Evolutionary conservation across 2,888 invertebrate species (phyloP), one percentile per base, ranked within the genome.

Genomic region (Stenodera caucasica): DNA sequence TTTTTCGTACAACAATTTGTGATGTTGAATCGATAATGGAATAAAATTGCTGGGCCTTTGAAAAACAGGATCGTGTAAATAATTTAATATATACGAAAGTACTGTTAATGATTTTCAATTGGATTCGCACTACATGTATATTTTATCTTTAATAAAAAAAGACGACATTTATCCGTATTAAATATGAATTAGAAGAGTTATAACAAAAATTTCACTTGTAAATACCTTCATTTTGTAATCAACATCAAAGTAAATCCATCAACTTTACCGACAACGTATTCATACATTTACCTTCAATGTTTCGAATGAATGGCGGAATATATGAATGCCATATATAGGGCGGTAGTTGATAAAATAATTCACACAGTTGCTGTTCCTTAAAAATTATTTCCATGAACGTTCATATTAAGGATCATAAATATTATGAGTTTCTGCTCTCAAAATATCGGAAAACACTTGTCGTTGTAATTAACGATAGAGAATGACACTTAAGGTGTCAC

Each of bases 221-320:
- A 2, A 23, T 23, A 23, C 21, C 21, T 23, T 23, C 12, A 45
- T 45, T n/a, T 23, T 8, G 8, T 1, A 12, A 12, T 6, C 40
- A 45, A 45, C 45, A 45, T 45, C 45, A 45, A 45, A 45, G 45
- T 18, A 23, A 45, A 45, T 45, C 23, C 23, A 45, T 9, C n/a
- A 45, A 2, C 21, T 21, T 45, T 7, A 23, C 18, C 21, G 45
- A 23, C 23, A 45, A 23, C 21, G 45, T 23, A 23, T 45, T 12
- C 21, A 45, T 45, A 45, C 12, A 23, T 11, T 23, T 12, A 45
- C 12, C 1, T 23, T 12, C 6, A 45, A 45, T 45, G 21, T 23
- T 45, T n/a, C 18, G 12, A 11, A n/a, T 45, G 21, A 45, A 23
- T 45, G 6, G 37, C 11, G 21, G 45, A 23, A 21, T 45, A 12